Conservation (phyloP, 2,113 vertebrate genomes). For the Platysternon megacephalum region DNA sequence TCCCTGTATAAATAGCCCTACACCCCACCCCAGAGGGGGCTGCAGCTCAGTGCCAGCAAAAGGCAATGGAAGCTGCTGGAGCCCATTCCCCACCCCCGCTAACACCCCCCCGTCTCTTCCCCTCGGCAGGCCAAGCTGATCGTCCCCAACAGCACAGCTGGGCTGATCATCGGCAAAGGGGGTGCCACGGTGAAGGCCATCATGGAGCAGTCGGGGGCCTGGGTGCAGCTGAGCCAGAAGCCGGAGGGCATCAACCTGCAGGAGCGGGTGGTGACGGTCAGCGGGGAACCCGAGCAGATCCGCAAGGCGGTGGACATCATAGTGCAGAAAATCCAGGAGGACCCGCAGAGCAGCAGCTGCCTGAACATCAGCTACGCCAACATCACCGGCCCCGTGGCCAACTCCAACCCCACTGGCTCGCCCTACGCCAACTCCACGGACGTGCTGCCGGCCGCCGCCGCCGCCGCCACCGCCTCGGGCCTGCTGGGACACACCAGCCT, state of each 20-base stretch:
- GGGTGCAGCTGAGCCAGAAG: conserved; percentile 95
- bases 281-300: conserved; percentile 92
- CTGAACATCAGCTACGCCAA: conserved; percentile 97
- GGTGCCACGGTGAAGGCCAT: conserved; percentile 93
- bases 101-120: not conserved
- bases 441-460: conserved; percentile 86
- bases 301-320: conserved; percentile 93
- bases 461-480: conserved; percentile 83
- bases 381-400: conserved; percentile 93
- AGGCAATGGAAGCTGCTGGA: not conserved
- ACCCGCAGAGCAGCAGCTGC: conserved; percentile 94
- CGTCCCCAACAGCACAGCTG: conserved; percentile 94
- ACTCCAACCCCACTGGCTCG: conserved; percentile 96
- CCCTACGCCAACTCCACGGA: conserved; percentile 93
- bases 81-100: not conserved
- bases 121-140: conserved; percentile 90
- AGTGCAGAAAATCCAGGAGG: conserved; percentile 95
- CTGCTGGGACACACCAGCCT: conserved; percentile 89
- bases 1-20: not conserved
- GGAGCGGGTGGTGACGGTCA: conserved; percentile 94
- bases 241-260: conserved; percentile 94
- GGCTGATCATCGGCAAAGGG: conserved; percentile 93
- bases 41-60: not conserved
- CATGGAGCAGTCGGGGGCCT: conserved; percentile 95
- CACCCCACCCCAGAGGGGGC: not conserved